Evolutionary conservation across 2,888 invertebrate species (phyloP).

Genomic region (Lissonota sp.): DNA sequence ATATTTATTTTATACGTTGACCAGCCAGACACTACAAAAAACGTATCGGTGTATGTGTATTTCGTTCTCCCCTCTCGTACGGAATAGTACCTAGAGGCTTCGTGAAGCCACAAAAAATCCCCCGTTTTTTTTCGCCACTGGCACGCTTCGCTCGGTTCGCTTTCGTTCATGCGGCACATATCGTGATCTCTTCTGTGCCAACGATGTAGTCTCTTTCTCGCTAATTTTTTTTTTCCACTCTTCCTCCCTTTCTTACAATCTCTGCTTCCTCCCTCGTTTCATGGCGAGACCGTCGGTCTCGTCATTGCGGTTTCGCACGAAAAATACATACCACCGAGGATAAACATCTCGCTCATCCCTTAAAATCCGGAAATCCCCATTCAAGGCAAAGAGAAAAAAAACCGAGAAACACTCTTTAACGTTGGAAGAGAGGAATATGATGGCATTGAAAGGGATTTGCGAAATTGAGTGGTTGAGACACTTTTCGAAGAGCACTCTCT

Average conservation of each 20-base stretch:
- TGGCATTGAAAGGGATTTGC: slow-evolving; percentile 15
- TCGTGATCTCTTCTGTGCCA: slow-evolving; percentile 8
- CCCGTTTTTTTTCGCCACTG: slow-evolving; percentile 72
- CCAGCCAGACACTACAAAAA: slow-evolving; percentile 51
- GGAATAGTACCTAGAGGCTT: slow-evolving; percentile 74
- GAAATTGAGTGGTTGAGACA: slow-evolving; percentile 18
- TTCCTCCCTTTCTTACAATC: slow-evolving; percentile 40
- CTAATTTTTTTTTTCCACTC: slow-evolving; percentile 27
- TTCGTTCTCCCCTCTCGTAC: slow-evolving; percentile 38
- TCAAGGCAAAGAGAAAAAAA: background rate
- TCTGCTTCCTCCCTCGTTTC: slow-evolving; percentile 19
- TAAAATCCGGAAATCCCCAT: slow-evolving; percentile 22
- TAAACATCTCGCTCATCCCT: slow-evolving; percentile 6
- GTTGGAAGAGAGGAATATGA: background rate
- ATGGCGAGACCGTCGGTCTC: slow-evolving; percentile 1
- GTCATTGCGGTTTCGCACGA: slow-evolving; percentile 16
- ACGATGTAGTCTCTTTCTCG: slow-evolving; percentile 20
- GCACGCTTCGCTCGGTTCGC: slow-evolving; percentile 66
- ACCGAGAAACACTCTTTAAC: background rate
- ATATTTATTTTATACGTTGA: slow-evolving; percentile 50
- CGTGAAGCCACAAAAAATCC: slow-evolving; percentile 79
- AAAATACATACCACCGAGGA: slow-evolving; percentile 7
- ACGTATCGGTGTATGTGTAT: slow-evolving; percentile 39
- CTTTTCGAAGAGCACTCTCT: background rate
- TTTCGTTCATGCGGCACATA: slow-evolving; percentile 48